These are phyloP conservation scores for Enteromius radiatus DNA, from an alignment of 2,797 vertebrate species.

Conservation along the genomic window DNA sequence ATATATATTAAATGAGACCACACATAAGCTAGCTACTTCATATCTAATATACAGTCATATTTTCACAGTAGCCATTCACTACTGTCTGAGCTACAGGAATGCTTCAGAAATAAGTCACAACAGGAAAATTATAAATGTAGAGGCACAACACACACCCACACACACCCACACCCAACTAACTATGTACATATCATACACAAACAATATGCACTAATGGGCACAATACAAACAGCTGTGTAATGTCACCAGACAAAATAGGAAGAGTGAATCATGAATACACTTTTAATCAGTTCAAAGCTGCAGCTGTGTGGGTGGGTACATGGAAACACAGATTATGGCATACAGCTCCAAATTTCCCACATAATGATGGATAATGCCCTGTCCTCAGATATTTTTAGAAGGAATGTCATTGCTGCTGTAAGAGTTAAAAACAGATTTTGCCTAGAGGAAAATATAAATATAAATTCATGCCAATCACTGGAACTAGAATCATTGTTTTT, in stretches of 20 bases:
- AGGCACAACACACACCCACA: conserved; percentile 34
- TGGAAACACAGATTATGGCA: conserved; percentile 44
- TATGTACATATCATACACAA: conserved; percentile 13
- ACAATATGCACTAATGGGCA: conserved; percentile 31
- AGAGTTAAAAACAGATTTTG: conserved; percentile 41
- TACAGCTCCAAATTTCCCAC: conserved; percentile 51
- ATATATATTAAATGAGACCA: neutral
- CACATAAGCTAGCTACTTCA: neutral
- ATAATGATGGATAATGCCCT: conserved; percentile 57
- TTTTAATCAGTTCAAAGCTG: conserved; percentile 80
- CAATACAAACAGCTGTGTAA: conserved; percentile 50
- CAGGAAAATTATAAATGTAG: conserved; percentile 44
- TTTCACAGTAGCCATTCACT: neutral
- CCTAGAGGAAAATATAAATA: conserved; percentile 6
- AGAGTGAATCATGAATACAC: conserved; percentile 76
- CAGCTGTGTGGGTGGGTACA: conserved; percentile 44
- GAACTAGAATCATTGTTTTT: neutral
- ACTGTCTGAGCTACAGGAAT: neutral
- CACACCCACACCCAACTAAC: conserved; percentile 14
- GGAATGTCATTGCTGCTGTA: conserved; percentile 34
- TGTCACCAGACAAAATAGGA: conserved; percentile 83
- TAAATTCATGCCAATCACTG: conserved; percentile 17
- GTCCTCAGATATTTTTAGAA: conserved; percentile 52
- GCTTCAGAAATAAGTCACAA: neutral
- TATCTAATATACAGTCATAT: neutral